Conservation (phyloP, 2,888 invertebrate species). For the Yponomeuta plumbellus region DNA sequence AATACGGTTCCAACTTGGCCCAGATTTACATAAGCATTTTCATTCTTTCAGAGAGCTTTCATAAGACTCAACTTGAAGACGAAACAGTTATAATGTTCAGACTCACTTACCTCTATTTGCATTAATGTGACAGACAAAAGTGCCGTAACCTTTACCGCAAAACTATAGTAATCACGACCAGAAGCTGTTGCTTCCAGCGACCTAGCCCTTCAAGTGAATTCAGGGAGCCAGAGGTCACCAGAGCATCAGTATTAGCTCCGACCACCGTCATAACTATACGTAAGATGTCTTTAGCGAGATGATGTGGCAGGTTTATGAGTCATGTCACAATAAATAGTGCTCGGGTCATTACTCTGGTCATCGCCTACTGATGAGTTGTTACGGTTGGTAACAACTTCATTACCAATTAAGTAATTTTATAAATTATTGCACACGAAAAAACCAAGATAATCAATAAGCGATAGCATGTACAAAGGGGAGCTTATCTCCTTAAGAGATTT, state of each 20-base stretch:
- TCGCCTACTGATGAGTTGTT: neutral
- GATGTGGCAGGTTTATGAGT: neutral
- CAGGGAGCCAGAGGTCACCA: neutral
- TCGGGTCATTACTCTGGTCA: neutral
- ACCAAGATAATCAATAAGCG: too few relatives aligned
- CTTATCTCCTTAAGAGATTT: too few relatives aligned
- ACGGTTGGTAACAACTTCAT: neutral
- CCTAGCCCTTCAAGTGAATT: neutral
- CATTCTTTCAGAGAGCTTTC: too few relatives aligned
- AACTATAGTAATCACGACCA: neutral
- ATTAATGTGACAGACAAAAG: neutral
- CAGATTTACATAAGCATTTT: too few relatives aligned
- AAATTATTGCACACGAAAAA: too few relatives aligned
- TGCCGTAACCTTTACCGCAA: conserved; percentile 2
- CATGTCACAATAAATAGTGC: neutral
- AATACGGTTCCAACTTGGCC: too few relatives aligned
- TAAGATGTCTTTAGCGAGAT: neutral
- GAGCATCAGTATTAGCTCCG: neutral
- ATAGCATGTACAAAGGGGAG: too few relatives aligned
- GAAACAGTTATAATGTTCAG: neutral
- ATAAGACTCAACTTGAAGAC: neutral
- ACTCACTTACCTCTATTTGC: neutral
- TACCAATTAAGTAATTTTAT: too few relatives aligned
- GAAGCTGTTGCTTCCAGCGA: neutral
- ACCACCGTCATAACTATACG: neutral